Percentiles rank a stretch among this genome's conserved stretches.
phyloP scores from a whole-genome alignment of 2,113 vertebrate species.

The Theristicus caerulescens region DNA sequence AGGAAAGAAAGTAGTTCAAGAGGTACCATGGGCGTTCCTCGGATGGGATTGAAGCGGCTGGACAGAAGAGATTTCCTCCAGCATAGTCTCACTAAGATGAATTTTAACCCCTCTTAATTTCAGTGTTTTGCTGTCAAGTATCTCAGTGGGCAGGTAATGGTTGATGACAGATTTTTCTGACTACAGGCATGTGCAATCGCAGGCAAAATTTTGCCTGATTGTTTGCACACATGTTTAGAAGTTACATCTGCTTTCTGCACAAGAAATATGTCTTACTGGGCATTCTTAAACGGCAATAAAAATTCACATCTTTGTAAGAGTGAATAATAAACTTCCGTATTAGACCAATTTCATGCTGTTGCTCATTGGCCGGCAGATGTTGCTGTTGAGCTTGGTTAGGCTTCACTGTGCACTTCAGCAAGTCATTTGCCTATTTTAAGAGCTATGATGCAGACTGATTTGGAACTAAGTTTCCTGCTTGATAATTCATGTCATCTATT shows the following conservation, averaged over 20 bases:
- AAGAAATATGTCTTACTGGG: background rate
- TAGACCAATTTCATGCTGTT: background rate
- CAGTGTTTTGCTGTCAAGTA: background rate
- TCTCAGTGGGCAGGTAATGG: background rate
- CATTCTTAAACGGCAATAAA: background rate
- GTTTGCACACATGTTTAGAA: background rate
- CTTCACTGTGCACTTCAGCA: background rate
- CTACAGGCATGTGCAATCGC: fast-evolving
- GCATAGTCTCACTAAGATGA: background rate
- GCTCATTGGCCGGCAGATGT: slow-evolving; percentile 48
- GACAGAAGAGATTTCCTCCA: background rate
- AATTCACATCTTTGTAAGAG: background rate
- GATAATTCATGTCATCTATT: background rate
- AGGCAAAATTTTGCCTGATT: background rate
- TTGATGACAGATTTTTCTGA: background rate
- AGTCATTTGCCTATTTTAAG: background rate
- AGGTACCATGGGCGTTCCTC: background rate
- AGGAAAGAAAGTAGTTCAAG: background rate
- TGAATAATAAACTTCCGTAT: background rate
- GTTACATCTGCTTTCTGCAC: background rate
- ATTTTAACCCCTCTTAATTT: background rate
- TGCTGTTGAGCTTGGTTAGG: slow-evolving; percentile 61
- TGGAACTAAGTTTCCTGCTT: slow-evolving; percentile 5
- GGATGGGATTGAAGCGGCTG: background rate
- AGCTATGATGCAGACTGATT: background rate